Conservation (phyloP, 2,797 vertebrate genomes). For the Rhinella marina region DNA sequence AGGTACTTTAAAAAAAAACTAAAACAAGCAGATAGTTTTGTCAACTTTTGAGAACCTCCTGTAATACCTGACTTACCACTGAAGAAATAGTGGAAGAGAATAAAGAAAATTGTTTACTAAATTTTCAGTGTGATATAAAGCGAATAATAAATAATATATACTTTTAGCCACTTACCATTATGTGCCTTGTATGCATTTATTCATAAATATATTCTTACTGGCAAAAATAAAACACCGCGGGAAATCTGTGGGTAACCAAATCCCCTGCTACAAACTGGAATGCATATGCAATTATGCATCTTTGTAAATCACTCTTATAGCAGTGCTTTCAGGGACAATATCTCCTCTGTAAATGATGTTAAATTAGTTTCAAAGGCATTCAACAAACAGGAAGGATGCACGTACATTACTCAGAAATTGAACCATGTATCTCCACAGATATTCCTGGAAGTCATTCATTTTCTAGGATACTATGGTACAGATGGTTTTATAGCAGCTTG, state of each 20-base stretch:
- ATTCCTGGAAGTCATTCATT: conserved; percentile 46
- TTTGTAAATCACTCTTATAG: conserved; percentile 47
- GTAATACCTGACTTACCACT: not conserved
- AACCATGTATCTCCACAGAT: conserved; percentile 20
- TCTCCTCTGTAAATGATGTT: conserved; percentile 50
- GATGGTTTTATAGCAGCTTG: conserved; percentile 4
- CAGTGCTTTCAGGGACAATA: conserved; percentile 39
- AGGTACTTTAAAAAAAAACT: no score
- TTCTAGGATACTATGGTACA: conserved; percentile 56
- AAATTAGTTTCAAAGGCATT: conserved; percentile 56
- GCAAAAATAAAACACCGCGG: not conserved
- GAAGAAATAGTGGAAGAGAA: not conserved
- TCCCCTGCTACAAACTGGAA: conserved; percentile 32
- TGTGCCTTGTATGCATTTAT: not conserved
- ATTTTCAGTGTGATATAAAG: not conserved
- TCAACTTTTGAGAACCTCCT: no score
- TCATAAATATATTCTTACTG: conserved; percentile 16
- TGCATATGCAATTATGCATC: conserved; percentile 20
- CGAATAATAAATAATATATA: not conserved
- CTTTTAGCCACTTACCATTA: not conserved
- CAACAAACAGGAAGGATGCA: conserved; percentile 45
- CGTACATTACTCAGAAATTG: conserved; percentile 51
- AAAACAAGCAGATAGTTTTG: no score
- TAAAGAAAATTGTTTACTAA: not conserved
- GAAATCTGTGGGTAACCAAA: not conserved